These are phyloP conservation scores for Phylloscopus trochiloides DNA, from an alignment of 2,113 vertebrate species.

Conservation along the genomic window DNA sequence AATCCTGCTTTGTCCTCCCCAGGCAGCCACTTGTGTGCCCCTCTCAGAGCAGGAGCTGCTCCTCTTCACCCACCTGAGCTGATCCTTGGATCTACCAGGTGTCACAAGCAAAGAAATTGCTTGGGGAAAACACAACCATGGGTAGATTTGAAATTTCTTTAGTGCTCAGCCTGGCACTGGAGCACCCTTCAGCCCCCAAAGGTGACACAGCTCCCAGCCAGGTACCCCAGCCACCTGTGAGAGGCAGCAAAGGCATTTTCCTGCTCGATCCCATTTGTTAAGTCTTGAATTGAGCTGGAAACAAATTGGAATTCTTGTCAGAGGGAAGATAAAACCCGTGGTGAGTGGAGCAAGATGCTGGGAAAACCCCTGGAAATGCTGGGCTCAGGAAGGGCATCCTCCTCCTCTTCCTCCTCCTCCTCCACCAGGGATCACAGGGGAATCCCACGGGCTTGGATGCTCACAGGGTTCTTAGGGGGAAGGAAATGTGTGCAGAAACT, in stretches of 20 bases:
- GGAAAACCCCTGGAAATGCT: neutral
- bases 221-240: neutral
- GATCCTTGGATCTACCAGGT: neutral
- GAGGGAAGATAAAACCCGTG: neutral
- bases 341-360: neutral
- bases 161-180: neutral
- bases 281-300: neutral
- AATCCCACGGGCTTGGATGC: neutral
- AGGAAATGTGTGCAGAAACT: neutral
- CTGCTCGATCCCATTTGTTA: neutral
- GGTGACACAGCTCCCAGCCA: neutral
- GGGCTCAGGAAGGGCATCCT: neutral
- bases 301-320: neutral
- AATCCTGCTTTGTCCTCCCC: neutral
- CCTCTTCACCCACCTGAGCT: neutral
- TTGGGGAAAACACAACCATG: neutral
- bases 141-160: neutral
- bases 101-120: neutral
- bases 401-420: neutral
- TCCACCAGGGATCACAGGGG: neutral
- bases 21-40: neutral
- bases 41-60: neutral
- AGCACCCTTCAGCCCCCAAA: neutral
- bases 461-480: neutral
- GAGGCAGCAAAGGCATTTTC: neutral